phyloP scores from a whole-genome alignment of 2,888 invertebrate genomes.

The Apamea monoglypha region DNA sequence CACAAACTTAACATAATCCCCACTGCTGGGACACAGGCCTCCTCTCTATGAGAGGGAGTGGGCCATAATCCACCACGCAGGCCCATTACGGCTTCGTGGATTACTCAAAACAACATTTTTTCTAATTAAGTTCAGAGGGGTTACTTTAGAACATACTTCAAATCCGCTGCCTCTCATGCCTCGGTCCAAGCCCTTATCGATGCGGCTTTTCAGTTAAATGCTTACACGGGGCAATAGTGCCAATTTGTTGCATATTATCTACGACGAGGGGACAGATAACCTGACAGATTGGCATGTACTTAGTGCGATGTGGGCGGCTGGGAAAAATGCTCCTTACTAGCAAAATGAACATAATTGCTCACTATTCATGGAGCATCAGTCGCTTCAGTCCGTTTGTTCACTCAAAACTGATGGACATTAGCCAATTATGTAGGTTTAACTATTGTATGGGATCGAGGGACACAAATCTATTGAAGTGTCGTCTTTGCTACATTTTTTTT shows the following conservation, averaged over 20 bases:
- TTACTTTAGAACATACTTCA: background rate
- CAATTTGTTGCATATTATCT: conserved; percentile 87
- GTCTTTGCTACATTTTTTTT: background rate
- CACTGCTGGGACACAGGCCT: too few species aligned
- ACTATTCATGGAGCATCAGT: conserved; percentile 56
- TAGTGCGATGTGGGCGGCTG: conserved; percentile 73
- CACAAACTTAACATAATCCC: background rate
- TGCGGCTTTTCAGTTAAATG: conserved; percentile 83
- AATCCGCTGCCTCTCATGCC: conserved; percentile 24
- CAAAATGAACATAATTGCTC: conserved; percentile 65
- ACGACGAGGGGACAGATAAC: conserved; percentile 75
- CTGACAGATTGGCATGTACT: conserved; percentile 83
- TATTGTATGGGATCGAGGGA: background rate
- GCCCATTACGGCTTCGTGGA: too few species aligned
- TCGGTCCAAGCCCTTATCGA: conserved; percentile 69
- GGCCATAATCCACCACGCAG: too few species aligned
- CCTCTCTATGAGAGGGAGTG: too few species aligned
- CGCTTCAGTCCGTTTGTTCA: conserved; percentile 39
- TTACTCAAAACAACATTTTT: too few species aligned
- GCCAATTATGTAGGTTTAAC: conserved; percentile 50
- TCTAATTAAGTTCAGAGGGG: background rate
- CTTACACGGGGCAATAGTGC: conserved; percentile 82
- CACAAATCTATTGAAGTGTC: background rate
- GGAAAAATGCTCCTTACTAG: conserved; percentile 70
- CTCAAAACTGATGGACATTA: conserved; percentile 49